Evolutionary conservation across 1,140 invertebrate genomes (phyloP).

Genomic region (Aphaenogaster floridana): DNA sequence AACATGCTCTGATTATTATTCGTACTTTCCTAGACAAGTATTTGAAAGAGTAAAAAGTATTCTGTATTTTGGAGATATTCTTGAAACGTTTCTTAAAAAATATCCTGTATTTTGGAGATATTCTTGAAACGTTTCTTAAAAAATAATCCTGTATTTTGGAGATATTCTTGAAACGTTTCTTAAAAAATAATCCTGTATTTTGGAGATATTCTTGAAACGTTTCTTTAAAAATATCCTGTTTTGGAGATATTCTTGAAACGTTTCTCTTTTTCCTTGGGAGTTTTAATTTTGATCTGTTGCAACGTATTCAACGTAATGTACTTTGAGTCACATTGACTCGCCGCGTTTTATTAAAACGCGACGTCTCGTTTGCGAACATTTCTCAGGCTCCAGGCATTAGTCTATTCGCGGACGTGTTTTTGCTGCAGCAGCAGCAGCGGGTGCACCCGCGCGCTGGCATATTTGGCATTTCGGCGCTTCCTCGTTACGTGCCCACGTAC

Average conservation of each 20-base stretch:
- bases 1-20: background rate
- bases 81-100: background rate
- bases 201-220: too few relatives aligned
- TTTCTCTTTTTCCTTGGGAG: background rate
- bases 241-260: background rate
- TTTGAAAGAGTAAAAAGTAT: background rate
- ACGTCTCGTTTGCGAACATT: constrained; percentile 25
- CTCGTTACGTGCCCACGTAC: constrained; percentile 12
- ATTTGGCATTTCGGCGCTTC: constrained; percentile 37
- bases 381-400: background rate
- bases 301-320: background rate
- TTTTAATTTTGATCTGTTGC: background rate
- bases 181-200: too few relatives aligned
- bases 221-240: background rate
- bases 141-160: too few relatives aligned
- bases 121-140: background rate
- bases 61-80: background rate
- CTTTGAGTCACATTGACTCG: background rate
- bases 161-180: too few relatives aligned
- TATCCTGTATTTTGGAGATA: background rate
- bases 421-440: background rate
- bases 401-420: constrained; percentile 27
- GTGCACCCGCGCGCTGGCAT: background rate
- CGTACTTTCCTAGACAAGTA: background rate
- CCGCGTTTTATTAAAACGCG: background rate